Percentiles rank a stretch among this genome's conserved stretches.
phyloP scores from a whole-genome alignment of 2,797 vertebrate genomes.

The Anomalospiza imberbis region DNA sequence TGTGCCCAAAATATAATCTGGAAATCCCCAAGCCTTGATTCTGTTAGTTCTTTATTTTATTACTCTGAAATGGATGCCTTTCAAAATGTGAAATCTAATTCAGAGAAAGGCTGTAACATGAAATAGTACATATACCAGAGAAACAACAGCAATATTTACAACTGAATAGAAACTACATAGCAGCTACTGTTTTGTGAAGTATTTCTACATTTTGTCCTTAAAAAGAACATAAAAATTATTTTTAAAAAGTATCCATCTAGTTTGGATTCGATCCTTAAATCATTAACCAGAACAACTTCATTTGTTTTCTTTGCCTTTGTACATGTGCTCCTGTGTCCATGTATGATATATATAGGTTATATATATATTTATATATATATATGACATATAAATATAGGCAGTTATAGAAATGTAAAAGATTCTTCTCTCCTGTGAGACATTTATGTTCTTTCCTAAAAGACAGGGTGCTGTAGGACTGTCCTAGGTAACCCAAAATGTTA shows the following conservation, averaged over 20 bases:
- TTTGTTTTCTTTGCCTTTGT: neutral
- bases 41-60: neutral
- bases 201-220: neutral
- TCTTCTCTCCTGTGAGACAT: neutral
- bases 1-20: neutral
- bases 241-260: neutral
- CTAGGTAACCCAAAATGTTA: neutral
- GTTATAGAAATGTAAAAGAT: accelerated
- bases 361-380: neutral
- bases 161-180: neutral
- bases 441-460: neutral
- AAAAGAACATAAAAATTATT: neutral
- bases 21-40: neutral
- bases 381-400: neutral
- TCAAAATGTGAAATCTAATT: neutral
- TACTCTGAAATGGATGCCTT: neutral
- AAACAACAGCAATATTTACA: neutral
- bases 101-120: neutral
- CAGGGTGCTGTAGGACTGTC: neutral
- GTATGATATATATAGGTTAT: no score
- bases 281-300: neutral
- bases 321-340: neutral
- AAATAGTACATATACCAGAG: neutral
- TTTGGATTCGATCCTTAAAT: neutral
- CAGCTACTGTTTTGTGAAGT: neutral